Evolutionary conservation across 2,797 vertebrate species (phyloP), one percentile per base, ranked within the genome.

Genomic region (Podargus strigoides): DNA sequence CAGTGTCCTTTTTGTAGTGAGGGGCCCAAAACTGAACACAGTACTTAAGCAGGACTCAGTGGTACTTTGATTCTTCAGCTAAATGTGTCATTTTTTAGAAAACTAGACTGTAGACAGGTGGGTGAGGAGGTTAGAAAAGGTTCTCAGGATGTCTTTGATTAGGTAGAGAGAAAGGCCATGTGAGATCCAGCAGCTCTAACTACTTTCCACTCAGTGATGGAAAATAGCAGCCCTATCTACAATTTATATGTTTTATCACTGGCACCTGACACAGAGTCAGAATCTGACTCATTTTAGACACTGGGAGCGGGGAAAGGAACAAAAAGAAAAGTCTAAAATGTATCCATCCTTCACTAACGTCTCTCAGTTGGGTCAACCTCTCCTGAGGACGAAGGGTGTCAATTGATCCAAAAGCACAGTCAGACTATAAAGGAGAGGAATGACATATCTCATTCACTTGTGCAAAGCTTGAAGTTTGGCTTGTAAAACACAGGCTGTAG

Each of bases 211-310:
- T 68, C 66, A 37, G 49, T 58, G 60, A 89, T 58, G 87, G 93
- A 94, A 94, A 96, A 91, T 5, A 89, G 55, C 64, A 91, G 75
- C 47, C 37, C 70, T 86, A 81, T 46, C 73, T 89, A 75, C 85
- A 77, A 62, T 55, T 62, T 36, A 3, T 47, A 41, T 64, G 69
- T 87, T 85, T 94, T 69, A 72, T 64, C 68, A 81, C 37, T 64
- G 81, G 75, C 87, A 95, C 32, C 69, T 94, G 92, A 87, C 81
- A 90, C 23, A 56, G 32, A 72, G 79, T 85, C 79, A 87, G 73
- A 89, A 86, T 68, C 79, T 94, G 75, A 94, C 44, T 92, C 75
- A 92, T 66, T 93, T 87, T 62, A 81, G 39, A 91, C 23, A 64
- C 11, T 12, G 36, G 9, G 3, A 3, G 14, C 14, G 3, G 11